Evolutionary conservation across 1,140 invertebrate genomes (phyloP).

Genomic region (Leptinotarsa defecta): DNA sequence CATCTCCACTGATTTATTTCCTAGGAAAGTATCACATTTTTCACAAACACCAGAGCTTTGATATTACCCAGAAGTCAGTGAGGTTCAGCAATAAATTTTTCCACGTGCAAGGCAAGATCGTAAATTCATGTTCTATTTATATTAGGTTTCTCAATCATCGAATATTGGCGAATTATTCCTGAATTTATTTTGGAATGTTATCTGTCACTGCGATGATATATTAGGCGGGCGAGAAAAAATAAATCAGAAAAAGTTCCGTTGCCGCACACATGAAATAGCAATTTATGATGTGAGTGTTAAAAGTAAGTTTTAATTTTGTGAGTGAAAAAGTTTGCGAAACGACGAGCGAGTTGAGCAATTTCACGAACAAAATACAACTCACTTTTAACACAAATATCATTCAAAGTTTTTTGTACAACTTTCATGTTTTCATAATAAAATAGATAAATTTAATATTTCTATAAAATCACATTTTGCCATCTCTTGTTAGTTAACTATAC

Average conservation of each 20-base stretch:
- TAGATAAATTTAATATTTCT: too few species aligned
- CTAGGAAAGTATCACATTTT: background rate
- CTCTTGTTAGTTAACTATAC: too few species aligned
- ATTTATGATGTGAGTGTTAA: too few species aligned
- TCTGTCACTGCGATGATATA: background rate
- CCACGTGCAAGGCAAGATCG: background rate
- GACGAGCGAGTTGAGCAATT: too few species aligned
- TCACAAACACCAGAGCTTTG: background rate
- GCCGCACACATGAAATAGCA: background rate
- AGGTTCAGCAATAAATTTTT: background rate
- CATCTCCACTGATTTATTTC: background rate
- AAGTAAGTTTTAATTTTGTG: too few species aligned
- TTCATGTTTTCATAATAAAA: too few species aligned
- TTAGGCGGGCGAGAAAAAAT: background rate
- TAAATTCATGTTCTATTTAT: background rate
- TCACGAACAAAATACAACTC: too few species aligned
- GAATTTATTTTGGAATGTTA: background rate
- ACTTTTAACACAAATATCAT: too few species aligned
- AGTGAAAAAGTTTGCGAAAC: too few species aligned
- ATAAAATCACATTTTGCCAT: too few species aligned
- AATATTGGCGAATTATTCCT: background rate
- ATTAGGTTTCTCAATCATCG: conserved; percentile 6
- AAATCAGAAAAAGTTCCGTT: background rate
- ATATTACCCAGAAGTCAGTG: background rate
- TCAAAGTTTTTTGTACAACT: too few species aligned